These are phyloP conservation scores for Cebus imitator DNA, from an alignment of 2,113 vertebrate genomes.

Conservation along the genomic window DNA sequence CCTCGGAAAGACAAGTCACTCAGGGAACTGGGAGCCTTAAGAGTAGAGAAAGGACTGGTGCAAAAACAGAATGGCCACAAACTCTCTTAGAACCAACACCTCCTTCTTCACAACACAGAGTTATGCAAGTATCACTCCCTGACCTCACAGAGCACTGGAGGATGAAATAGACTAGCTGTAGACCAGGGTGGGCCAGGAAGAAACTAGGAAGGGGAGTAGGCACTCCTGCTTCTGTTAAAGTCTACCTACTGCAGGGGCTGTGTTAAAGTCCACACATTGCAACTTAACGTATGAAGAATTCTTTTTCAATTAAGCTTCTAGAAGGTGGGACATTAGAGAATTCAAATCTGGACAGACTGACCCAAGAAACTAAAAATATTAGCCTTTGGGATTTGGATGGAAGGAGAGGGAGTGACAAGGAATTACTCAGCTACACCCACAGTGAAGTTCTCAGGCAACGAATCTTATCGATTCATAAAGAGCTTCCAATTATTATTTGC, in stretches of 20 bases:
- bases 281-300: neutral
- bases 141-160: neutral
- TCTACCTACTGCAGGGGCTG: neutral
- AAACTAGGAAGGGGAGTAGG: neutral
- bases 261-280: neutral
- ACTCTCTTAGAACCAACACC: neutral
- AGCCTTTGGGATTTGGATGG: neutral
- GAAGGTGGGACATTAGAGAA: neutral
- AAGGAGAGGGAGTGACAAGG: neutral
- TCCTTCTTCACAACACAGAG: neutral
- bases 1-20: neutral
- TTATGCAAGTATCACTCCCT: neutral
- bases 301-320: neutral
- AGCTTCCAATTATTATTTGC: neutral
- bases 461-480: neutral
- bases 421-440: neutral
- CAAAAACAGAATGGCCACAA: neutral
- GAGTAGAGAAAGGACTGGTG: neutral
- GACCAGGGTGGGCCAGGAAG: neutral
- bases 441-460: neutral
- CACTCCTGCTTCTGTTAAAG: neutral
- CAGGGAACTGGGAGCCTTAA: neutral
- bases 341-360: neutral
- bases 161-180: neutral
- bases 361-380: neutral